Base-by-base conservation (phyloP, 2,113 vertebrate species). In the Neodon shergylaensis region DNA sequence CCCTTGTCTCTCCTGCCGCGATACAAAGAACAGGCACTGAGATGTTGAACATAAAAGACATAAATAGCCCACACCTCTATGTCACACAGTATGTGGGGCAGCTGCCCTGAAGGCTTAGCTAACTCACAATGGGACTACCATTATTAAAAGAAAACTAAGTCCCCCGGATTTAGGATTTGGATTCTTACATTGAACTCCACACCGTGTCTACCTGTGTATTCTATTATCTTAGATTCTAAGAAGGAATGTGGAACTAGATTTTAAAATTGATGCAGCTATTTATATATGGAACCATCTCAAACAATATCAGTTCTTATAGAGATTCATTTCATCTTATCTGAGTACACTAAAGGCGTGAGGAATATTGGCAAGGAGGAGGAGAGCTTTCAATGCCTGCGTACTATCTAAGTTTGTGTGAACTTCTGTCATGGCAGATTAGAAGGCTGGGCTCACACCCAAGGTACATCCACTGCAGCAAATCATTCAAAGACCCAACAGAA, bases 401-500 rank as follows among this genome's bases (percentile, higher is more conserved):
- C 95, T 91, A 95, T 90, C 95, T 95, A 92, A 94, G 70, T 96
- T 92, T 83, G 84, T 81, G 58, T 78, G 82, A 98, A 96, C 90
- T 96, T 96, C 94, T 96, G 92, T 96, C 85, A 92, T 49, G 42
- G 73, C 63, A 95, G 90, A 87, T 92, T 96, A 96, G 95, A 73
- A 96, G 96, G 88, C 94, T 96, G 94, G 96, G 94, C 88, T 94
- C 87, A 88, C 7, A 93, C 90, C 97, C 93, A 97, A 96, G 92
- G 66, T 28, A 92, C 44, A 65, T 47, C 52, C 39, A 83, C 89
- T 85, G 49, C 39, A 95, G 81, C 94, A 97, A 97, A 94, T 97
- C 95, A 95, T 92, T 54, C 78, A 49, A 98, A 96, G 82, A 94
- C 68, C 90, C 88, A 95, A 58, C 89, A 95, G 88, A 95, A 96